A percentile compares a stretch with the other conserved stretches of the same genome.
These are phyloP conservation scores for Herpetotheres cachinnans DNA, from an alignment of 2,113 vertebrate genomes.

Conservation along the genomic window DNA sequence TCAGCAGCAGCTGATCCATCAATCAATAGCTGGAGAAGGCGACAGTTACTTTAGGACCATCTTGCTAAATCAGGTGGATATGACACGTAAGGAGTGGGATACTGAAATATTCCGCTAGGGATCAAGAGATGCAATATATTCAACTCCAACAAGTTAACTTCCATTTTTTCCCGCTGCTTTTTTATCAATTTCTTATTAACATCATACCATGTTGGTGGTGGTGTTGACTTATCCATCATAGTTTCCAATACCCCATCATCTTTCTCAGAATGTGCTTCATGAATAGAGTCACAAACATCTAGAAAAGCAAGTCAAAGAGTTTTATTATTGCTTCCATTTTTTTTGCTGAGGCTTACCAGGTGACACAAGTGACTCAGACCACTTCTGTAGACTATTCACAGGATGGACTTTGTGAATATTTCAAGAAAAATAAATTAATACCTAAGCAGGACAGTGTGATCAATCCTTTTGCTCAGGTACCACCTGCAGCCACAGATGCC, in stretches of 20 bases:
- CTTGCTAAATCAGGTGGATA: background rate
- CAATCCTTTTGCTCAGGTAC: background rate
- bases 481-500: background rate
- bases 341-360: background rate
- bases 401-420: background rate
- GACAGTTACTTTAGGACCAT: background rate
- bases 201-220: background rate
- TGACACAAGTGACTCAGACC: background rate
- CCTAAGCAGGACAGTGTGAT: background rate
- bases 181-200: background rate
- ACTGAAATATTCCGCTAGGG: background rate
- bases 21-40: background rate
- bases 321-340: background rate
- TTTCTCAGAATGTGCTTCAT: background rate
- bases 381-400: background rate
- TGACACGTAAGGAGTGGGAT: background rate
- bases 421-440: background rate
- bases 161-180: background rate
- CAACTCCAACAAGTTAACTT: background rate
- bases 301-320: background rate
- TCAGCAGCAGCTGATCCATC: background rate
- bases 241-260: background rate
- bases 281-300: rapidly evolving
- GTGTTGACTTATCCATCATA: background rate
- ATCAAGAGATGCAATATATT: background rate